Percentiles rank a stretch among this genome's conserved stretches.
These are phyloP conservation scores for Notamacropus eugenii DNA, from an alignment of 2,797 vertebrate species.

Conservation along the genomic window DNA sequence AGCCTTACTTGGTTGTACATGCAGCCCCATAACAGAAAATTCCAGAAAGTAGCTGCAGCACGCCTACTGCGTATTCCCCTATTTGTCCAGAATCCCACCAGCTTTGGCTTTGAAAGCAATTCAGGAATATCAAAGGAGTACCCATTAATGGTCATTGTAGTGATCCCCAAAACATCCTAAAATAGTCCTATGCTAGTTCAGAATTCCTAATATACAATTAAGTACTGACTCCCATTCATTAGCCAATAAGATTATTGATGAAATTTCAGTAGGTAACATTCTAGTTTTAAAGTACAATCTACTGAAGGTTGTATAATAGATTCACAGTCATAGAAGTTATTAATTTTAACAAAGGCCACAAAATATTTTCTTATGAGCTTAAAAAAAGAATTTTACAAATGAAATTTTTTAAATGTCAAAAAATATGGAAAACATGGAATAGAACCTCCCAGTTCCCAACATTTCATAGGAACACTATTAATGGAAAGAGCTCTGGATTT, in stretches of 20 bases:
- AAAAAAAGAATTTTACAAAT: conserved; percentile 66
- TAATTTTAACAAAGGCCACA: conserved; percentile 63
- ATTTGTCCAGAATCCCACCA: neutral
- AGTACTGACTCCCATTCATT: neutral
- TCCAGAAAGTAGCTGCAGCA: neutral
- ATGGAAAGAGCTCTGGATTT: neutral
- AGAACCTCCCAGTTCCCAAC: neutral
- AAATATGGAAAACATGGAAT: neutral
- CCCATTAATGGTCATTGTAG: neutral
- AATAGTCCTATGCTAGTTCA: neutral
- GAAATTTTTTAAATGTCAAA: neutral
- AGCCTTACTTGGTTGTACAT: neutral
- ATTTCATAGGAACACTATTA: neutral
- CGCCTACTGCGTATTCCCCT: neutral
- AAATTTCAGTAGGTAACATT: conserved; percentile 39
- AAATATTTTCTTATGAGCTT: conserved; percentile 71
- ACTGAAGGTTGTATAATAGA: conserved; percentile 61
- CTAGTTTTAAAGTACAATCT: conserved; percentile 32
- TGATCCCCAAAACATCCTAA: neutral
- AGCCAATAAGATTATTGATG: conserved; percentile 3
- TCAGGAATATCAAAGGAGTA: neutral
- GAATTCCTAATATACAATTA: neutral
- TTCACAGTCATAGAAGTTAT: conserved; percentile 66
- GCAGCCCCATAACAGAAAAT: neutral
- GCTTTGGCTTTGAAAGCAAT: neutral